Evolutionary conservation across 2,888 invertebrate genomes (phyloP).

Genomic region (Diachrysia chrysitis): DNA sequence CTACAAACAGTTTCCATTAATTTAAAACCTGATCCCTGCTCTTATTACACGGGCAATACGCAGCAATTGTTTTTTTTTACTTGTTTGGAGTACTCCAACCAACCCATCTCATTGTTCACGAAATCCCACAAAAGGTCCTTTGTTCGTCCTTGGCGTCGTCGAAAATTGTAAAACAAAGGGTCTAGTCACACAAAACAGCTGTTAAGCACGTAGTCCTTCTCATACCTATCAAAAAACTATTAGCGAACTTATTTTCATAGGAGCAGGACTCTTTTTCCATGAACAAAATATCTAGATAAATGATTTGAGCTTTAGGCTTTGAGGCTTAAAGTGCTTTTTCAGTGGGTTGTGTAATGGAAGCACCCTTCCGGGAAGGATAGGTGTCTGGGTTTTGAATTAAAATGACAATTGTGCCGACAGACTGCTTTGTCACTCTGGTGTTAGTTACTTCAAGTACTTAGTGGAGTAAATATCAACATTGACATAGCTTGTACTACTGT

Average conservation of each 20-base stretch:
- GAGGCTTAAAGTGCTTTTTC: constrained; percentile 16
- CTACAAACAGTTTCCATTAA: neutral
- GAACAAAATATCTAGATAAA: neutral
- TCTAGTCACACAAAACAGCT: constrained; percentile 78
- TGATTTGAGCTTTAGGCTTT: constrained; percentile 22
- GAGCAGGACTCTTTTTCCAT: neutral
- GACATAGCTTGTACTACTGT: neutral
- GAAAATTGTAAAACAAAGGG: constrained; percentile 77
- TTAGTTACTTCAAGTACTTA: constrained; percentile 31
- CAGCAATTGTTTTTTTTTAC: constrained; percentile 29
- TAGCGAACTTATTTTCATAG: constrained; percentile 30
- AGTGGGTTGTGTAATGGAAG: constrained; percentile 14
- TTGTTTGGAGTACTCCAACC: constrained; percentile 47
- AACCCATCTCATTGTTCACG: constrained; percentile 50
- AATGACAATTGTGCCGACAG: constrained; percentile 56
- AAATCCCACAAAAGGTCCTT: constrained; percentile 61
- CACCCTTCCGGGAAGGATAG: constrained; percentile 63
- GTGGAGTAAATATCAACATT: neutral
- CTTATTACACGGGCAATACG: constrained; percentile 21
- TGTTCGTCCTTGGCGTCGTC: constrained; percentile 70
- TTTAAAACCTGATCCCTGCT: constrained; percentile 4
- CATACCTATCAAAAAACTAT: constrained; percentile 27
- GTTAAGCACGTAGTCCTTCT: constrained; percentile 76
- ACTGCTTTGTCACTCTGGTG: constrained; percentile 37
- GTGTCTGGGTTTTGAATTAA: constrained; percentile 77